Evolutionary conservation across 2,888 invertebrate species (phyloP).

Genomic region (Chrysolina haemoptera): DNA sequence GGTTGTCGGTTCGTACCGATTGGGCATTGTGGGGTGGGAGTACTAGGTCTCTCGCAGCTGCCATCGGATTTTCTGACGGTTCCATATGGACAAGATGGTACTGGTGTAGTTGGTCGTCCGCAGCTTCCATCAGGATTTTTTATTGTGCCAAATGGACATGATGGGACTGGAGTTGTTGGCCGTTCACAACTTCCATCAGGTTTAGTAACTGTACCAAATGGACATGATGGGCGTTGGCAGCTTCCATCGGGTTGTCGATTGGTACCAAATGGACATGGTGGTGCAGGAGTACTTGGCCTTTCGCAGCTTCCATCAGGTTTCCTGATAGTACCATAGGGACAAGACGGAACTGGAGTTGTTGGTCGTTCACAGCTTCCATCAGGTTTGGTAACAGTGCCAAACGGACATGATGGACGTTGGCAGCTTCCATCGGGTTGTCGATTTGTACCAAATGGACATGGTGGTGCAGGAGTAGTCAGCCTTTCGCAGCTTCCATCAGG

Average conservation of each 20-base stretch:
- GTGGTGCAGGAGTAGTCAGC: constrained; percentile 29
- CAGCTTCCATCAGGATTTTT: constrained; percentile 33
- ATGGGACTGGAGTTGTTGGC: constrained; percentile 40
- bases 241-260: constrained; percentile 33
- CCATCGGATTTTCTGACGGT: constrained; percentile 42
- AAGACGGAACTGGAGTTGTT: too few relatives aligned
- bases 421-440: constrained; percentile 36
- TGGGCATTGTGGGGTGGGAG: constrained; percentile 38
- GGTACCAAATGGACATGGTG: constrained; percentile 38
- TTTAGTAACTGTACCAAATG: constrained; percentile 23
- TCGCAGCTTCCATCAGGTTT: constrained; percentile 32
- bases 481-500: constrained; percentile 36
- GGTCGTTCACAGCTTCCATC: constrained; percentile 38
- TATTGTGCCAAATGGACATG: constrained; percentile 34
- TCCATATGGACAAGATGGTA: constrained; percentile 40
- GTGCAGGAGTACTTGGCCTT: constrained; percentile 28
- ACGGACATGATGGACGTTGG: constrained; percentile 36
- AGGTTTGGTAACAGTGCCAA: constrained; percentile 33
- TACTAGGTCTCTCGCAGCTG: constrained; percentile 31
- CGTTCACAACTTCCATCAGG: constrained; percentile 31
- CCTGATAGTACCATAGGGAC: constrained; percentile 36
- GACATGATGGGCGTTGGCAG: constrained; percentile 30
- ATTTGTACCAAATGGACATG: constrained; percentile 34
- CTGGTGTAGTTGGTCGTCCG: constrained; percentile 6
- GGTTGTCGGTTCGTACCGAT: constrained; percentile 35